These are phyloP conservation scores for Drosophila anomelani DNA, from an alignment of 2,888 invertebrate genomes.

Conservation along the genomic window DNA sequence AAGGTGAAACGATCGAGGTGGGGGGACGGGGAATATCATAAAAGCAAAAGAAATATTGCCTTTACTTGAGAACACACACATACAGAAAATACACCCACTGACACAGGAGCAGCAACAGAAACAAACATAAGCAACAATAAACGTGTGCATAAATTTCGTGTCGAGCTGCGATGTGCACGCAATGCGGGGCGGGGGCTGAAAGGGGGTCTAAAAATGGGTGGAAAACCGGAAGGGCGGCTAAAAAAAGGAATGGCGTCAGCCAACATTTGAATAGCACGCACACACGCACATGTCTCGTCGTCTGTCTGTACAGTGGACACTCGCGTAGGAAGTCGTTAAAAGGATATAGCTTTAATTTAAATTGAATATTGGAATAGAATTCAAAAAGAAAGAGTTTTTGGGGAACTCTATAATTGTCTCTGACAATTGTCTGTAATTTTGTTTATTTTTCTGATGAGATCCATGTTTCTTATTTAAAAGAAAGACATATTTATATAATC, in stretches of 20 bases:
- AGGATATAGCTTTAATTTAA: neutral
- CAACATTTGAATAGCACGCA: constrained; percentile 79
- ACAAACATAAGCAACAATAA: constrained; percentile 53
- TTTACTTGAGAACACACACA: constrained; percentile 34
- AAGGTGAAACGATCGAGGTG: constrained; percentile 3
- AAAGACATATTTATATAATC: too few species aligned
- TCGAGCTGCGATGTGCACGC: constrained; percentile 43
- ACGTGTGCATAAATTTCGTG: constrained; percentile 68
- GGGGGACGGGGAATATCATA: constrained; percentile 32
- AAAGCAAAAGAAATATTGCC: constrained; percentile 59
- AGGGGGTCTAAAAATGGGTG: constrained; percentile 1
- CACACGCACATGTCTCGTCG: constrained; percentile 63
- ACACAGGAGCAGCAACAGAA: constrained; percentile 24
- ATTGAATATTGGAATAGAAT: too few species aligned
- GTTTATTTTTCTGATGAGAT: too few species aligned
- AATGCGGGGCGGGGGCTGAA: constrained; percentile 4
- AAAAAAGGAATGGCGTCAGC: constrained; percentile 76
- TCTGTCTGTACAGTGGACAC: constrained; percentile 41
- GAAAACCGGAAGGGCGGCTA: constrained; percentile 20
- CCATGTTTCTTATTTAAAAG: too few species aligned
- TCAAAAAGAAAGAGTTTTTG: too few species aligned
- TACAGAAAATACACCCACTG: constrained; percentile 15
- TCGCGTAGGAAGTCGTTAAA: neutral
- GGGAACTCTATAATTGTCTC: too few species aligned
- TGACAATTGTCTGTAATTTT: too few species aligned